Evolutionary conservation across 2,113 vertebrate species (phyloP).

Genomic region (Calidris pygmaea): DNA sequence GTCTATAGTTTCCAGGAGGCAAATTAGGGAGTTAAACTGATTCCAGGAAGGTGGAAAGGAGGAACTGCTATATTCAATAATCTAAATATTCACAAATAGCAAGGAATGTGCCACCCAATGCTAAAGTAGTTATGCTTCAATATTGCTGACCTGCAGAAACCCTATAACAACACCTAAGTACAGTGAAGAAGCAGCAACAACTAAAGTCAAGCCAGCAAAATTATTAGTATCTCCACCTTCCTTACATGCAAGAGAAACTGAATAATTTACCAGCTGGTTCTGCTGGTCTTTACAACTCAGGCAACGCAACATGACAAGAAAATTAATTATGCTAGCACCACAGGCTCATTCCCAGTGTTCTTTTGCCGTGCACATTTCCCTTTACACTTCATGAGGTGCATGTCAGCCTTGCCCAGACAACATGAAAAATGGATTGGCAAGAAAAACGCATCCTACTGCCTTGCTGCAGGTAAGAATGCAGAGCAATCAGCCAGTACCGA

Average conservation of each 20-base stretch:
- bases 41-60: neutral
- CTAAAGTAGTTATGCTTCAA: neutral
- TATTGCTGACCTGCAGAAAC: neutral
- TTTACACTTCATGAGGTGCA: neutral
- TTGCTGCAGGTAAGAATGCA: neutral
- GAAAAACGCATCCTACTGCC: neutral
- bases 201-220: neutral
- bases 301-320: neutral
- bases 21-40: neutral
- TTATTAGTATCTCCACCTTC: neutral
- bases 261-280: neutral
- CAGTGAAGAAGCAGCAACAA: neutral
- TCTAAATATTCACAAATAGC: neutral
- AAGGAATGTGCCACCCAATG: neutral
- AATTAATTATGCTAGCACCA: conserved; percentile 1
- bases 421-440: neutral
- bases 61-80: neutral
- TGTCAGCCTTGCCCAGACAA: neutral
- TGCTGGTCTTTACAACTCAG: neutral
- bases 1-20: neutral
- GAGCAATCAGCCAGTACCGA: neutral
- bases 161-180: neutral
- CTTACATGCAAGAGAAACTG: neutral
- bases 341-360: neutral
- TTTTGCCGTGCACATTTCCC: neutral